Percentiles rank a stretch among this genome's conserved stretches.
These are phyloP conservation scores for Pelodytes ibericus DNA, from an alignment of 2,797 vertebrate species.

Conservation along the genomic window DNA sequence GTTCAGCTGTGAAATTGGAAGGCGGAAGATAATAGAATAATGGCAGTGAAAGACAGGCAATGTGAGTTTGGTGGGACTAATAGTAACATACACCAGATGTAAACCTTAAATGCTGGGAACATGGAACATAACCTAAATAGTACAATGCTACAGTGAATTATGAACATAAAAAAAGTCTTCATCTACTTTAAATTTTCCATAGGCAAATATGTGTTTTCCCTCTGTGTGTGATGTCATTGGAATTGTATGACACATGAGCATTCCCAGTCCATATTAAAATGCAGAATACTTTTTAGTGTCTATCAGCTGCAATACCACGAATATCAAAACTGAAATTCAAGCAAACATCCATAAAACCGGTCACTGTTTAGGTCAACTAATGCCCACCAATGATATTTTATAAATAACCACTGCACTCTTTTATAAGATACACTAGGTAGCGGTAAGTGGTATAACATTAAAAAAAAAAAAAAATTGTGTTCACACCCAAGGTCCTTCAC, in stretches of 20 bases:
- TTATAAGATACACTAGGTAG: no score
- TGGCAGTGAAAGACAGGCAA: neutral
- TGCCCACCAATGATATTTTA: neutral
- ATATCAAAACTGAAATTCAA: slow-evolving; percentile 6
- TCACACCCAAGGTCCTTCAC: no score
- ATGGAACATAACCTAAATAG: neutral
- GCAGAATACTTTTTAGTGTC: neutral
- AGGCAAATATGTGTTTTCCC: slow-evolving; percentile 1
- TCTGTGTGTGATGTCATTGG: slow-evolving; percentile 6
- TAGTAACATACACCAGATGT: neutral
- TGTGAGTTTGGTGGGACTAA: neutral
- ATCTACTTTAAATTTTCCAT: slow-evolving; percentile 3
- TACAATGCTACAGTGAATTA: neutral
- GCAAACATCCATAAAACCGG: neutral
- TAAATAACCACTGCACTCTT: neutral
- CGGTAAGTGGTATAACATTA: no score
- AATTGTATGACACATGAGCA: neutral
- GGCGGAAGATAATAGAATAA: slow-evolving; percentile 7
- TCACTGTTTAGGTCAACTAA: slow-evolving; percentile 1
- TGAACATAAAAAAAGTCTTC: neutral
- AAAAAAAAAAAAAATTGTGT: no score
- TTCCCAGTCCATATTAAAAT: neutral
- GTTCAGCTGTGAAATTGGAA: neutral
- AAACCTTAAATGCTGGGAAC: neutral
- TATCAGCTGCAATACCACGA: neutral